These are phyloP conservation scores for Geophilus truncorum DNA, from an alignment of 2,888 invertebrate genomes.

Conservation along the genomic window DNA sequence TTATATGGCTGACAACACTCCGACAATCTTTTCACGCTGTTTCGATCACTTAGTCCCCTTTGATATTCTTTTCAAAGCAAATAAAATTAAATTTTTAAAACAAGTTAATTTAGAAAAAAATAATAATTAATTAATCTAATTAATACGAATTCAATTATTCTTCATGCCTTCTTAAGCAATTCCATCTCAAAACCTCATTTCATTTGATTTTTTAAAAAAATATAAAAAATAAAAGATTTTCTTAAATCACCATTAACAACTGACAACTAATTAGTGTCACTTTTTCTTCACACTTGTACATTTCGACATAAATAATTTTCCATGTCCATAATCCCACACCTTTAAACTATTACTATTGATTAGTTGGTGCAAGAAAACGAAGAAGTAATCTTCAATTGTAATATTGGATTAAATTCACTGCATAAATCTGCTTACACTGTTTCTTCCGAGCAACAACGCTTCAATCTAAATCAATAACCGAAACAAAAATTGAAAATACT, in stretches of 20 bases:
- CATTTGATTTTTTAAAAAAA: not conserved
- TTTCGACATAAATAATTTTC: no score
- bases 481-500: not conserved
- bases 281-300: no score
- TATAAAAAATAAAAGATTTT: not conserved
- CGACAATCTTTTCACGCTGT: not conserved
- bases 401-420: not conserved
- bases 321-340: no score
- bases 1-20: slow-evolving; percentile 16
- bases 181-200: not conserved
- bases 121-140: not conserved
- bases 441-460: not conserved
- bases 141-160: not conserved
- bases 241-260: no score
- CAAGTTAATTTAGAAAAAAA: not conserved
- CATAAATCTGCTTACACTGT: not conserved
- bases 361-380: not conserved
- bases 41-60: not conserved
- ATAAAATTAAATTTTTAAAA: not conserved
- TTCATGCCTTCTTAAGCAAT: not conserved
- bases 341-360: not conserved
- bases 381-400: not conserved
- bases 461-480: not conserved
- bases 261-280: no score
- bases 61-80: not conserved